These are phyloP conservation scores for Drosophila kohkoa DNA, from an alignment of 1,140 invertebrate genomes.

Conservation along the genomic window DNA sequence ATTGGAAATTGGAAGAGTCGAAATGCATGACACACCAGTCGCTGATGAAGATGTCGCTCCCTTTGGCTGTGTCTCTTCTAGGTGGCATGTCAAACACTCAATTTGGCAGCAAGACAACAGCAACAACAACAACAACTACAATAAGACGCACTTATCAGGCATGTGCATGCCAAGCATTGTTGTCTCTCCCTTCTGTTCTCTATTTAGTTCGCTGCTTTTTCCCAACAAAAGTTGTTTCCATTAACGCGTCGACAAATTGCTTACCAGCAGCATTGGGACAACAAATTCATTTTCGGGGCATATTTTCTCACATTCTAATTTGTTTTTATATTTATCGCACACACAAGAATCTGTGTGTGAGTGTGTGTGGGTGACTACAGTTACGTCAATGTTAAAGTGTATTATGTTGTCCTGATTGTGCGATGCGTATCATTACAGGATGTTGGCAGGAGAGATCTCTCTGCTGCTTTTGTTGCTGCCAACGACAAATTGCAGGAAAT, in stretches of 20 bases:
- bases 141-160: slow-evolving; percentile 37
- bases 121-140: slow-evolving; percentile 12
- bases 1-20: slow-evolving; percentile 44
- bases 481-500: slow-evolving; percentile 80
- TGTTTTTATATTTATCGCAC: slow-evolving; percentile 65
- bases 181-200: background rate
- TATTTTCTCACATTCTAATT: slow-evolving; percentile 77
- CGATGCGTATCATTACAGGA: slow-evolving; percentile 75
- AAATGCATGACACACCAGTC: slow-evolving; percentile 4
- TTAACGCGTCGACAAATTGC: slow-evolving; percentile 68
- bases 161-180: slow-evolving; percentile 24
- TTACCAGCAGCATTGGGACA: slow-evolving; percentile 23
- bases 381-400: slow-evolving; percentile 43
- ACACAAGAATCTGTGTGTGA: background rate
- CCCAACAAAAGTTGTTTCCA: slow-evolving; percentile 23
- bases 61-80: no score
- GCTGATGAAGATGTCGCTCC: background rate
- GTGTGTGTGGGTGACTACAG: slow-evolving; percentile 5
- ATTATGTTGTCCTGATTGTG: slow-evolving; percentile 77
- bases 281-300: slow-evolving; percentile 52
- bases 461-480: slow-evolving; percentile 38
- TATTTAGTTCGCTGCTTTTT: no score
- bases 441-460: slow-evolving; percentile 30
- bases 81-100: slow-evolving; percentile 64
- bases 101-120: slow-evolving; percentile 42